Evolutionary conservation across 2,113 vertebrate genomes (phyloP).

Genomic region (Eonycteris spelaea): DNA sequence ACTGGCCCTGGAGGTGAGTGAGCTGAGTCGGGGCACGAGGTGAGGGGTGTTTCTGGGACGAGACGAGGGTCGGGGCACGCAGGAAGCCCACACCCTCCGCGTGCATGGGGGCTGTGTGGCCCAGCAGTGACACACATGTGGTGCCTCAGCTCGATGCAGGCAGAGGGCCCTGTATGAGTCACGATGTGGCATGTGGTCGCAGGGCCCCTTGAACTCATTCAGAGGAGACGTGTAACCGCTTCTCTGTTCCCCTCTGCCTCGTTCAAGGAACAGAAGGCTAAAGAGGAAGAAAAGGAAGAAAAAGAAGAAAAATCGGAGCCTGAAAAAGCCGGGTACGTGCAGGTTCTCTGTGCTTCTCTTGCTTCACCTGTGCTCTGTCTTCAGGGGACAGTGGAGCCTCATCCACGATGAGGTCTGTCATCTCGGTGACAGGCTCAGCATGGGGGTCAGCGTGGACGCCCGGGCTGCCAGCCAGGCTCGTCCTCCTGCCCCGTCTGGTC

Average conservation of each 20-base stretch:
- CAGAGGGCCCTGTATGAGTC: no score
- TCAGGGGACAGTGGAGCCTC: background rate
- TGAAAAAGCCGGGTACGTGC: slow-evolving; percentile 90
- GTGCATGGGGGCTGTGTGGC: background rate
- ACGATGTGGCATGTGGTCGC: rapidly evolving
- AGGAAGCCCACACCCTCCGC: rapidly evolving
- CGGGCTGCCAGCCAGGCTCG: rapidly evolving
- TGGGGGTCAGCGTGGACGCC: rapidly evolving
- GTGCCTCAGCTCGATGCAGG: background rate
- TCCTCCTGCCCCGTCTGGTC: background rate
- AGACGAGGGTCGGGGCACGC: background rate
- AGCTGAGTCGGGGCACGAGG: background rate
- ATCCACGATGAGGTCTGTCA: rapidly evolving
- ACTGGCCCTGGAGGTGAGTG: background rate
- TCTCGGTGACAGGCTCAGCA: background rate
- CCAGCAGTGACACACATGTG: rapidly evolving
- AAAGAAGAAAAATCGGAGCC: slow-evolving; percentile 86
- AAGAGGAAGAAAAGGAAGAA: slow-evolving; percentile 85
- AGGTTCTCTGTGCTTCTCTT: background rate
- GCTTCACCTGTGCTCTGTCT: background rate
- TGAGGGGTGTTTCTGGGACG: background rate
- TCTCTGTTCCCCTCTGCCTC: slow-evolving; percentile 20
- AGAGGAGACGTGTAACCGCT: background rate
- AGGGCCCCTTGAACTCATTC: background rate
- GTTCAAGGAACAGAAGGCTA: slow-evolving; percentile 84